These are phyloP conservation scores for Caretta caretta DNA, from an alignment of 2,113 vertebrate species.

Conservation along the genomic window DNA sequence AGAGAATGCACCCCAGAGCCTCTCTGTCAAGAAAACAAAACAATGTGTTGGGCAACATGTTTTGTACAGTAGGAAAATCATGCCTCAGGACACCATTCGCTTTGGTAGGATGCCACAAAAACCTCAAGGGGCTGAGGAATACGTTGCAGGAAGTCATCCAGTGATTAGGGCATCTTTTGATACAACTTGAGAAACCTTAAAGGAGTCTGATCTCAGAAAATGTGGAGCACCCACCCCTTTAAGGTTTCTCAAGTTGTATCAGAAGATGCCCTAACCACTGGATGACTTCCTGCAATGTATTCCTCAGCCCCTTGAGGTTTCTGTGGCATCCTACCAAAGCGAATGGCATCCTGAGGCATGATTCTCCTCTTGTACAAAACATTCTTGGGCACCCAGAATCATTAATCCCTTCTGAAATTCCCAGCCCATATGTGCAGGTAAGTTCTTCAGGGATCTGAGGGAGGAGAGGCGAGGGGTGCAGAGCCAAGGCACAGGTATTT, in stretches of 20 bases:
- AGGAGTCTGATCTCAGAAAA: background rate
- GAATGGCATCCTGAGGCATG: background rate
- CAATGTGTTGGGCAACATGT: background rate
- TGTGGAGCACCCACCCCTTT: background rate
- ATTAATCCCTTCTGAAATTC: background rate
- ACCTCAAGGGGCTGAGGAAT: background rate
- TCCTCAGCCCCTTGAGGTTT: background rate
- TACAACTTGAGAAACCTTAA: background rate
- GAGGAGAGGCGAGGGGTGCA: background rate
- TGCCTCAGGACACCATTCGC: background rate
- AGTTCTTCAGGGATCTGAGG: background rate
- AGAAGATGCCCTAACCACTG: background rate
- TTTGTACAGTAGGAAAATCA: background rate
- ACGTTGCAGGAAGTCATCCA: fast-evolving
- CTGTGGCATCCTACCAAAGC: background rate
- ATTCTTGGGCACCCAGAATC: background rate
- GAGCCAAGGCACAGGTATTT: background rate
- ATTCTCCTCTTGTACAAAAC: background rate
- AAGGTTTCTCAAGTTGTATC: background rate
- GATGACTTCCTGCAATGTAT: fast-evolving
- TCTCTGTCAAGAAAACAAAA: background rate
- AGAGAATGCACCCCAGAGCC: background rate
- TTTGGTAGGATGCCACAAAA: background rate
- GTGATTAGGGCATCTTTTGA: background rate
- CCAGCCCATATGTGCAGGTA: background rate